Percentiles rank a stretch among this genome's conserved stretches.
phyloP scores from a whole-genome alignment of 2,797 vertebrate genomes.

The Melanogrammus aeglefinus region DNA sequence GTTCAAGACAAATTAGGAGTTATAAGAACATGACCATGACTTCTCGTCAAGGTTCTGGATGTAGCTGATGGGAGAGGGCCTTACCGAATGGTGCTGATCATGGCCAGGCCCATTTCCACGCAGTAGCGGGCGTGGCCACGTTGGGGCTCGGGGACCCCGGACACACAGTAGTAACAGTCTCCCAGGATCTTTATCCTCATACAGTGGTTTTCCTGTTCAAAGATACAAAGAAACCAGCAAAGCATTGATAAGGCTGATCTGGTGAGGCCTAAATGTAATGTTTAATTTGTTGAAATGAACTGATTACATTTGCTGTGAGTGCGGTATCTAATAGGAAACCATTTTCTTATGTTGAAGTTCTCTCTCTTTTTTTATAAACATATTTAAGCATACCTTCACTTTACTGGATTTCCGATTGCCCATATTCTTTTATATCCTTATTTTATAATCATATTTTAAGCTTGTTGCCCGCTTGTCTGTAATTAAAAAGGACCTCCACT shows the following conservation, averaged over 20 bases:
- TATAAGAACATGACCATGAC: not conserved
- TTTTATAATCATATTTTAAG: not conserved
- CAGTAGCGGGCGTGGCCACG: constrained; percentile 91
- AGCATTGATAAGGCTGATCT: not conserved
- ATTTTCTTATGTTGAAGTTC: not conserved
- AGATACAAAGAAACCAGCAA: not conserved
- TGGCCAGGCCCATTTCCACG: constrained; percentile 95
- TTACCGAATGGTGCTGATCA: constrained; percentile 95
- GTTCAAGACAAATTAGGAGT: not conserved
- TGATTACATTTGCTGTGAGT: not conserved
- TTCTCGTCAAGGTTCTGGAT: not conserved
- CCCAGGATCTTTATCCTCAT: constrained; percentile 95
- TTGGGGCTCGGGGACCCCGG: constrained; percentile 91
- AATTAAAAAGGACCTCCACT: not conserved
- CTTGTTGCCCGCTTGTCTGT: not conserved
- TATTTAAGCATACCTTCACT: not conserved
- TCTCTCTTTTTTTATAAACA: not conserved
- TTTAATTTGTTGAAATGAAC: not conserved
- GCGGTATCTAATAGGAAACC: not conserved
- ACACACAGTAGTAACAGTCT: constrained; percentile 97
- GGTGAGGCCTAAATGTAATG: not conserved
- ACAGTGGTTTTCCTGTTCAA: constrained; percentile 88
- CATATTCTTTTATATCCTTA: not conserved
- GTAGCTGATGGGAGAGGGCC: constrained; percentile 34
- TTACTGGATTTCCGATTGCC: not conserved